These are phyloP conservation scores for Andrena chrysosceles DNA, from an alignment of 2,888 invertebrate species.

Conservation along the genomic window DNA sequence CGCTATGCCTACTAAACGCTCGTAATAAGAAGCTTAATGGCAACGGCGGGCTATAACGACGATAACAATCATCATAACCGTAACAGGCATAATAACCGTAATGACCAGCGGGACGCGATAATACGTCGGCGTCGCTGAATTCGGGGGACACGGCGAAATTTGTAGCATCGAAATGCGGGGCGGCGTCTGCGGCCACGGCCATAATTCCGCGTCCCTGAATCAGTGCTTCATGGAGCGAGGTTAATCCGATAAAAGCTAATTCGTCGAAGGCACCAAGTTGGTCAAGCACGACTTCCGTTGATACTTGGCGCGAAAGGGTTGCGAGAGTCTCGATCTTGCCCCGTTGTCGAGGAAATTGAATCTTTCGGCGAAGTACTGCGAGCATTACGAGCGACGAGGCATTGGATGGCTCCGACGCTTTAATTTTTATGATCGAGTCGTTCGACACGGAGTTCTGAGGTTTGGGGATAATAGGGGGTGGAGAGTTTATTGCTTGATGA, in stretches of 20 bases:
- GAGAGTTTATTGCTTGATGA: neutral
- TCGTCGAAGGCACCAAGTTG: slow-evolving; percentile 29
- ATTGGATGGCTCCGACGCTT: neutral
- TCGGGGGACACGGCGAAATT: slow-evolving; percentile 53
- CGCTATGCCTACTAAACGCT: slow-evolving; percentile 56
- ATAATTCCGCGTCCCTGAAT: slow-evolving; percentile 58
- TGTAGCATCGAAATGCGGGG: slow-evolving; percentile 27
- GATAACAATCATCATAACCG: slow-evolving; percentile 73
- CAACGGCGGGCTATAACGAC: slow-evolving; percentile 54
- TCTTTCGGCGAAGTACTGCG: neutral
- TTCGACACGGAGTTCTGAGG: neutral
- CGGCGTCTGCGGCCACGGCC: slow-evolving; percentile 10
- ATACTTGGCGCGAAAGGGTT: slow-evolving; percentile 2
- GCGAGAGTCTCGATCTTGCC: neutral
- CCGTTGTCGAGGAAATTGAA: neutral
- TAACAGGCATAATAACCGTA: slow-evolving; percentile 70
- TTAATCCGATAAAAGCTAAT: slow-evolving; percentile 61
- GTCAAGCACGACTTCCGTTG: neutral
- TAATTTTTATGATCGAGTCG: neutral
- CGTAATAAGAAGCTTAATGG: slow-evolving; percentile 71
- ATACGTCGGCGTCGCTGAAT: slow-evolving; percentile 58
- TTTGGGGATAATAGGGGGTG: neutral
- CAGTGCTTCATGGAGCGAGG: slow-evolving; percentile 56
- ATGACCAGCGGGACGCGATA: slow-evolving; percentile 63
- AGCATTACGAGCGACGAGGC: neutral